Conservation (phyloP, 2,113 vertebrate genomes). For the Dasypus novemcinctus region DNA sequence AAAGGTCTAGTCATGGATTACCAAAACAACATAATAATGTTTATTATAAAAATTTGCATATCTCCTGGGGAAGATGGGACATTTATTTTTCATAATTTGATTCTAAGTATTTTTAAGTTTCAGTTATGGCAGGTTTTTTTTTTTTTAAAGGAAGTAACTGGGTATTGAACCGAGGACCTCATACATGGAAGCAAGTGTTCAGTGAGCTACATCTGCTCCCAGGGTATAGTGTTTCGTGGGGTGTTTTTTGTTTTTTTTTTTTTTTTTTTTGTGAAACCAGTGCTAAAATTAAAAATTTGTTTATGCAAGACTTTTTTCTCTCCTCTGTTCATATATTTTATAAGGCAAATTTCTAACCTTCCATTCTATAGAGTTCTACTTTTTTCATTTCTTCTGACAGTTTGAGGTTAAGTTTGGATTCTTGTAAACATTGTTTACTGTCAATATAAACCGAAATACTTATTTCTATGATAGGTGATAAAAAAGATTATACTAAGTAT, state of each 20-base stretch:
- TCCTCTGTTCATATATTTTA: neutral
- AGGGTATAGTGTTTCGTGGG: neutral
- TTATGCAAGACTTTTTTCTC: neutral
- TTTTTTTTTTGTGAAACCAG: neutral
- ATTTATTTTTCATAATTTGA: slow-evolving; percentile 41
- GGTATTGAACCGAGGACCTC: too few species aligned
- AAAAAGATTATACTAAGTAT: slow-evolving; percentile 34
- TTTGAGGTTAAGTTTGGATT: neutral
- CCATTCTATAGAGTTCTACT: neutral
- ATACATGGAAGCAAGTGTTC: too few species aligned
- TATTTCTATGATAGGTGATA: neutral
- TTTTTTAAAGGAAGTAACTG: neutral
- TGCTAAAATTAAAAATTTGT: neutral
- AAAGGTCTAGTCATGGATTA: neutral
- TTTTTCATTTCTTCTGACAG: neutral
- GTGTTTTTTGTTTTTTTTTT: neutral
- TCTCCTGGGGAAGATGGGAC: neutral
- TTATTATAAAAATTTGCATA: neutral
- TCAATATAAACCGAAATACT: neutral
- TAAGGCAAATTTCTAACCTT: neutral
- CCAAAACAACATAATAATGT: neutral
- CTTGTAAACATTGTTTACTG: neutral
- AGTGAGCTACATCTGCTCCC: too few species aligned
- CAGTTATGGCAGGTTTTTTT: neutral
- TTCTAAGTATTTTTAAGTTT: slow-evolving; percentile 22